Conservation (phyloP, 2,888 invertebrate species). For the Tetheella fluctuosa region DNA sequence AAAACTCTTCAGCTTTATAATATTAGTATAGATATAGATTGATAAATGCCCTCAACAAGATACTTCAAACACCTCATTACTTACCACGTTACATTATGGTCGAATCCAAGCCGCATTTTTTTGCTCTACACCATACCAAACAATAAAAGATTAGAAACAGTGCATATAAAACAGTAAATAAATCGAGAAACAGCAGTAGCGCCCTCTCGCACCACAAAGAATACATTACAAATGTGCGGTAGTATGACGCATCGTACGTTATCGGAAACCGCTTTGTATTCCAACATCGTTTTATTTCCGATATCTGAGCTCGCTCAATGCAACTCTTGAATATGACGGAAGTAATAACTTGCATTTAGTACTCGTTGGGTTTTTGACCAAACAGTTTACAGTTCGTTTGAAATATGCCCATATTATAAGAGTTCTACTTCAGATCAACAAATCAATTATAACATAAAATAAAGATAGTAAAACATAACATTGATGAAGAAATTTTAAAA, state of each 20-base stretch:
- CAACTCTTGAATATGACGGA: conserved; percentile 50
- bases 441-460: too few relatives aligned
- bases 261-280: conserved; percentile 48
- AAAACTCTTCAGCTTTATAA: too few relatives aligned
- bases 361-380: not conserved
- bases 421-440: not conserved
- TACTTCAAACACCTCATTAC: not conserved
- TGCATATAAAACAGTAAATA: conserved; percentile 4
- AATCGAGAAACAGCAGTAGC: conserved; percentile 9
- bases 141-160: not conserved
- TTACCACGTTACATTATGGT: not conserved
- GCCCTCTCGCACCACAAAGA: conserved; percentile 25
- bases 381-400: not conserved
- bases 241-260: conserved; percentile 40
- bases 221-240: conserved; percentile 43
- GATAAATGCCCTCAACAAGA: too few relatives aligned
- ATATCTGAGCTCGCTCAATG: conserved; percentile 48
- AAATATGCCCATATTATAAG: not conserved
- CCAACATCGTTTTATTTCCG: conserved; percentile 53
- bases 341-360: conserved; percentile 23
- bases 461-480: too few relatives aligned
- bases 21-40: too few relatives aligned
- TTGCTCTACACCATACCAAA: not conserved
- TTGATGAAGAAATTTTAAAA: too few relatives aligned
- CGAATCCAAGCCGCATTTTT: not conserved